These are phyloP conservation scores for Dermolepida albohirtum DNA, from an alignment of 2,888 invertebrate species.

Conservation along the genomic window DNA sequence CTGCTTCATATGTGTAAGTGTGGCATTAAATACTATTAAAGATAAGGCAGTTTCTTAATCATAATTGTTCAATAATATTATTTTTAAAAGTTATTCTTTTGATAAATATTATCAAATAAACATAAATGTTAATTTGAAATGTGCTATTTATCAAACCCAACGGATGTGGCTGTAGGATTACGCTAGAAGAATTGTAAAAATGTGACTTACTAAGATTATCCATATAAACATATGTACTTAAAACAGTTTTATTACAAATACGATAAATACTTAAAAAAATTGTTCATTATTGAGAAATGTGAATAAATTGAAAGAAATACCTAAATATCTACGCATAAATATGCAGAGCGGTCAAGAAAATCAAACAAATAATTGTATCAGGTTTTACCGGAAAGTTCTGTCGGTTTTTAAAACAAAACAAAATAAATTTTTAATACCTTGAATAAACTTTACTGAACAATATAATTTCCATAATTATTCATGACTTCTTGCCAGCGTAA, in stretches of 20 bases:
- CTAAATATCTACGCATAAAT: too few relatives aligned
- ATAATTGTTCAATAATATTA: constrained; percentile 18
- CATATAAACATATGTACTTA: background rate
- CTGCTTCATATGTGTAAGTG: too few relatives aligned
- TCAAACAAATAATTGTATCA: too few relatives aligned
- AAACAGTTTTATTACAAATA: background rate
- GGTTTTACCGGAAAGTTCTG: too few relatives aligned
- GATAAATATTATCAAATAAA: constrained; percentile 34
- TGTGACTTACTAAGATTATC: constrained; percentile 32
- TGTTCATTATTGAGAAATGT: background rate
- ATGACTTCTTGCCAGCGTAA: too few relatives aligned
- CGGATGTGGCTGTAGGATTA: constrained; percentile 35
- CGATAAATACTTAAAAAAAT: background rate
- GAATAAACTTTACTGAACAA: too few relatives aligned
- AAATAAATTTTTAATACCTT: too few relatives aligned
- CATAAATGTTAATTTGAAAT: constrained; percentile 28
- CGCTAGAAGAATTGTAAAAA: constrained; percentile 21
- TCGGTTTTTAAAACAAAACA: too few relatives aligned
- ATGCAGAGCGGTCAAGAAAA: too few relatives aligned
- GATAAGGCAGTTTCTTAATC: constrained; percentile 20
- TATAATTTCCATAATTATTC: too few relatives aligned
- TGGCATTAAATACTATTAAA: background rate
- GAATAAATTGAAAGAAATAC: too few relatives aligned
- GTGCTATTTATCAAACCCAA: constrained; percentile 34
- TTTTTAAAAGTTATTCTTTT: constrained; percentile 30